Evolutionary conservation across 2,888 invertebrate species (phyloP).

Genomic region (Cepaea hortensis): DNA sequence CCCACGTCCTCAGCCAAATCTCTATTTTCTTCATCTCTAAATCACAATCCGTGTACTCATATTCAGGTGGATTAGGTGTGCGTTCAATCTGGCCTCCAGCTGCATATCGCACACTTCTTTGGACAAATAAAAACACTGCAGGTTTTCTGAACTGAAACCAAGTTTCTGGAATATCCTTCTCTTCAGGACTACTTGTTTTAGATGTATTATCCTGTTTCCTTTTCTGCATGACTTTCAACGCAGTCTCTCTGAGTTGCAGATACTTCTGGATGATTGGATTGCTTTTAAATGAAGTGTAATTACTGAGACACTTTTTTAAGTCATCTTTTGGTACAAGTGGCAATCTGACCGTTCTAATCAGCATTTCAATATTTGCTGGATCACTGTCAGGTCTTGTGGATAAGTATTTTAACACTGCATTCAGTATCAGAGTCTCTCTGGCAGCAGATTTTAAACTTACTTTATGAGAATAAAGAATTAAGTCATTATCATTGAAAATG

Average conservation of each 20-base stretch:
- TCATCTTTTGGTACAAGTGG: not conserved
- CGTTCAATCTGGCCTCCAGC: conserved; percentile 24
- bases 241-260: conserved; percentile 14
- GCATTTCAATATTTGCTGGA: not conserved
- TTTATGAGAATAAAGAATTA: conserved; percentile 11
- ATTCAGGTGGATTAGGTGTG: not conserved
- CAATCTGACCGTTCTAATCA: conserved; percentile 31
- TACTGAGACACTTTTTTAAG: not conserved
- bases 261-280: conserved; percentile 25
- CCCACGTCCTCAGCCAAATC: conserved; percentile 41
- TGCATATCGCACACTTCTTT: conserved; percentile 8
- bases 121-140: not conserved
- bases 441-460: not conserved
- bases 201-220: not conserved
- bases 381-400: not conserved
- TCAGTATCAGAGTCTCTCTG: conserved; percentile 30
- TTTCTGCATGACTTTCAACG: not conserved
- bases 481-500: conserved; percentile 25
- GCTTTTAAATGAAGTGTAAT: conserved; percentile 12
- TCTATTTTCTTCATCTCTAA: conserved; percentile 32
- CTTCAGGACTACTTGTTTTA: not conserved
- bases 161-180: conserved; percentile 11
- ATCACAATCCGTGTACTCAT: conserved; percentile 22
- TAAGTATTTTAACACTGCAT: conserved; percentile 34
- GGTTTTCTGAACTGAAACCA: conserved; percentile 23